Percentiles rank a stretch among this genome's conserved stretches.
These are phyloP conservation scores for Syrrhaptes paradoxus DNA, from an alignment of 2,113 vertebrate species.

Conservation along the genomic window DNA sequence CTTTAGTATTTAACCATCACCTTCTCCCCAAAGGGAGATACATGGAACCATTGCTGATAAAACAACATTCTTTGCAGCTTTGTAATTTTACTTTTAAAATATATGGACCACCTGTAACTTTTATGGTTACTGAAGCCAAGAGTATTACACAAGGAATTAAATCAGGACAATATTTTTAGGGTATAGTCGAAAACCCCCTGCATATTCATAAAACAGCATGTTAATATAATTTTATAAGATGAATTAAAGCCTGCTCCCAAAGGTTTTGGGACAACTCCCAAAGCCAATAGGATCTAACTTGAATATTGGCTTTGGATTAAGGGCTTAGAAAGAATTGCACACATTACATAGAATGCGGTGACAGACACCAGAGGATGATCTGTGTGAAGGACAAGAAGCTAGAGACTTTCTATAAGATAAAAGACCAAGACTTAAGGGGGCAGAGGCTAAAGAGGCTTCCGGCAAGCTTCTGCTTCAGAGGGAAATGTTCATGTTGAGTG, in stretches of 20 bases:
- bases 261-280: not conserved
- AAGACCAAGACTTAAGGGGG: not conserved
- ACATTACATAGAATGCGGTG: not conserved
- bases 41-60: not conserved
- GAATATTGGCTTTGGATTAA: not conserved
- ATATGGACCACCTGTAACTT: not conserved
- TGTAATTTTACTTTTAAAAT: not conserved
- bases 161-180: not conserved
- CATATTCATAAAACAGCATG: not conserved
- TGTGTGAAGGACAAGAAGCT: not conserved
- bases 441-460: not conserved
- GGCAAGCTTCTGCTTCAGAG: not conserved
- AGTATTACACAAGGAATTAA: not conserved
- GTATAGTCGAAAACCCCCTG: not conserved
- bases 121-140: not conserved
- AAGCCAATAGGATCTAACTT: not conserved
- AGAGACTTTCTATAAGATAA: not conserved
- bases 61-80: not conserved
- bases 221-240: not conserved
- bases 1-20: not conserved
- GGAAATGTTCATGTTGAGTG: not conserved
- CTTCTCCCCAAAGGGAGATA: not conserved
- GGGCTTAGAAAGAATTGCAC: not conserved
- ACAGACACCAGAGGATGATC: not conserved
- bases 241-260: not conserved